phyloP scores from a whole-genome alignment of 2,888 invertebrate species.

The Gordius sp. region DNA sequence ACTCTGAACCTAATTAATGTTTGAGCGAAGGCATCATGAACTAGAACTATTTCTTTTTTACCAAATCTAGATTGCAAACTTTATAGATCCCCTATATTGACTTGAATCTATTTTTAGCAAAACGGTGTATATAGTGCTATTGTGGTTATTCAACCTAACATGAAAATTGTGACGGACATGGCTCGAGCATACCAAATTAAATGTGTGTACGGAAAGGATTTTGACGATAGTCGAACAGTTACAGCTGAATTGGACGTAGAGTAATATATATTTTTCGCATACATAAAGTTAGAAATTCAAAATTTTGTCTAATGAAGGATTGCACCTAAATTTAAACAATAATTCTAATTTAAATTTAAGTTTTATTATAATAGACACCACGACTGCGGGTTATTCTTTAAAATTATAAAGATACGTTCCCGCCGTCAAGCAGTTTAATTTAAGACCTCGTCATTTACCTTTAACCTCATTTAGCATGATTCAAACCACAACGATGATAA shows the following conservation, averaged over 20 bases:
- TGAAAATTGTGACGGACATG: constrained; percentile 14
- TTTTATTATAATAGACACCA: too few relatives aligned
- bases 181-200: constrained; percentile 13
- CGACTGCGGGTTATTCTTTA: too few relatives aligned
- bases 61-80: too few relatives aligned
- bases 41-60: too few relatives aligned
- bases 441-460: not conserved
- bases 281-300: not conserved
- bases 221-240: constrained; percentile 9
- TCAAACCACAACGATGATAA: constrained; percentile 11
- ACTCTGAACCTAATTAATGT: too few relatives aligned
- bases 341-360: constrained; percentile 1
- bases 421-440: too few relatives aligned
- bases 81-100: too few relatives aligned
- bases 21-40: too few relatives aligned
- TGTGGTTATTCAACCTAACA: constrained; percentile 13
- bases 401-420: too few relatives aligned
- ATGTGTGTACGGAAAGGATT: constrained; percentile 9
- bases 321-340: not conserved
- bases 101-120: not conserved
- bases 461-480: constrained; percentile 10
- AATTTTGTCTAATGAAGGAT: not conserved
- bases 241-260: constrained; percentile 9
- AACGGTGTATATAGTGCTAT: constrained; percentile 11
- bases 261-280: not conserved